Conservation (phyloP, 2,113 vertebrate species). For the Pongo abelii region DNA sequence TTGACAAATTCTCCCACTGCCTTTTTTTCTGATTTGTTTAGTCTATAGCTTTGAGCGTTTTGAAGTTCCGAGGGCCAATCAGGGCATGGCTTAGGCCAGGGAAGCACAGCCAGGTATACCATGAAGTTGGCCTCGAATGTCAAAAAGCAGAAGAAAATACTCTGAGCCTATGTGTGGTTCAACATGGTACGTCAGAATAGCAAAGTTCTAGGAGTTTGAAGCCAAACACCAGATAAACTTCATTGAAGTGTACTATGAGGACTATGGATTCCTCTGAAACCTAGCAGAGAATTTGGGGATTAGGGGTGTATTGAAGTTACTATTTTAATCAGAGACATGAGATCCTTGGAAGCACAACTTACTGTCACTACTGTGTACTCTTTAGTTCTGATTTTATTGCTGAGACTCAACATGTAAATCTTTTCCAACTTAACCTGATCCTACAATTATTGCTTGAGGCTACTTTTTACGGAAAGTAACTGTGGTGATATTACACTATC, state of each 20-base stretch:
- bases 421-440: background rate
- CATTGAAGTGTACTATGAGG: background rate
- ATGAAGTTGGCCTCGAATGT: fast-evolving
- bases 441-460: background rate
- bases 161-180: background rate
- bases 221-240: background rate
- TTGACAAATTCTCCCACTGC: background rate
- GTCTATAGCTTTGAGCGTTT: background rate
- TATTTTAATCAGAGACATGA: background rate
- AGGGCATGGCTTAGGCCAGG: too few species aligned
- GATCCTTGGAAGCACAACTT: background rate
- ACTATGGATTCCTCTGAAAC: background rate
- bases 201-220: background rate
- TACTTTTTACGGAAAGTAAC: background rate
- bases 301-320: background rate
- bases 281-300: background rate
- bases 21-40: background rate
- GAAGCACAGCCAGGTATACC: fast-evolving
- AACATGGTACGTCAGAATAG: background rate
- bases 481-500: background rate
- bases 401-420: background rate
- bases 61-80: background rate
- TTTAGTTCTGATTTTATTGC: background rate
- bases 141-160: background rate
- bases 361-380: background rate